A percentile compares a stretch with the other conserved stretches of the same genome.
phyloP scores from a whole-genome alignment of 2,113 vertebrate species.

The Nothoprocta perdicaria region DNA sequence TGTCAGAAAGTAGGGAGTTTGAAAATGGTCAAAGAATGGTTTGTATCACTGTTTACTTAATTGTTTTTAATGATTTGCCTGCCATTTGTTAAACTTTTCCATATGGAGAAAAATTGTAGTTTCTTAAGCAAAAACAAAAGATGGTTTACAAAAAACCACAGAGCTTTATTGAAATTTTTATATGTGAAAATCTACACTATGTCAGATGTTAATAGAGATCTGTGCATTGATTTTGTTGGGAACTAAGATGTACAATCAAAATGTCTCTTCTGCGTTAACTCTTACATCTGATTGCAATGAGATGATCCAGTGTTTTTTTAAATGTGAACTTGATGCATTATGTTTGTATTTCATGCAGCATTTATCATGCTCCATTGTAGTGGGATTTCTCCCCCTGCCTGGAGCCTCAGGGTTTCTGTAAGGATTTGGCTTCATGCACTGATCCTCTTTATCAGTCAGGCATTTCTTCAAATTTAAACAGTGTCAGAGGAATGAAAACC shows the following conservation, averaged over 20 bases:
- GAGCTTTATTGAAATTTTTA: background rate
- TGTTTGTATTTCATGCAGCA: background rate
- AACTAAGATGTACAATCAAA: background rate
- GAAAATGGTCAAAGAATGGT: background rate
- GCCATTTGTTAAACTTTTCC: slow-evolving; percentile 11
- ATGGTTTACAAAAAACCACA: background rate
- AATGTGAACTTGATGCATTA: background rate
- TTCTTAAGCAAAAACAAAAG: background rate
- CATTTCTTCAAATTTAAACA: slow-evolving; percentile 52
- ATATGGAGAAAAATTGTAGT: background rate
- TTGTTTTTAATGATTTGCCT: slow-evolving; percentile 23
- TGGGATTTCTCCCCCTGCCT: background rate
- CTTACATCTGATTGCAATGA: background rate
- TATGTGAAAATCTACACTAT: background rate
- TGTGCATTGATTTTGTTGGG: background rate
- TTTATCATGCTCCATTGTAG: background rate
- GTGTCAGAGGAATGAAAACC: slow-evolving; percentile 13
- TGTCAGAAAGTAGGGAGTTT: background rate
- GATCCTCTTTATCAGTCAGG: background rate
- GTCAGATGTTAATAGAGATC: background rate
- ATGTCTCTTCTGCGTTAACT: background rate
- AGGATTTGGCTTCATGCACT: slow-evolving; percentile 29
- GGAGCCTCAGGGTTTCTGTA: slow-evolving; percentile 23
- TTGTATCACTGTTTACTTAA: slow-evolving; percentile 21
- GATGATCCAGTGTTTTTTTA: background rate